Conservation (phyloP, 2,888 invertebrate species). For the Pterostichus madidus region DNA sequence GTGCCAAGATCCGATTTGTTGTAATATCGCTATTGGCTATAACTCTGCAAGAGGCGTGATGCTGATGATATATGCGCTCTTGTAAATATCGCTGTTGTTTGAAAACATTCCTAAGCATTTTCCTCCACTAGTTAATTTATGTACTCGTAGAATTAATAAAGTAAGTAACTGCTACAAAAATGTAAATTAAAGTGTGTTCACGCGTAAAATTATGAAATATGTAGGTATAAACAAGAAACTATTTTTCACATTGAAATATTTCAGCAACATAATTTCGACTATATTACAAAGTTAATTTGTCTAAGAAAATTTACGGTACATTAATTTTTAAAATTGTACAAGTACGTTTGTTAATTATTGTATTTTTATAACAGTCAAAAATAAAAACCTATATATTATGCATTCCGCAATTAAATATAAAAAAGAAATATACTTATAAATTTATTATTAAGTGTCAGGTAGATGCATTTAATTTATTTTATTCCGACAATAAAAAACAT, state of each 20-base stretch:
- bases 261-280: conserved; percentile 44
- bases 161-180: conserved; percentile 18
- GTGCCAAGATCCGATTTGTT: background rate
- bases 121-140: conserved; percentile 15
- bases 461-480: conserved; percentile 44
- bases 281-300: conserved; percentile 22
- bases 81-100: conserved; percentile 10
- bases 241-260: conserved; percentile 42
- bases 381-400: conserved; percentile 5
- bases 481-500: conserved; percentile 40
- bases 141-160: conserved; percentile 34
- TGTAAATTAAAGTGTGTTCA: conserved; percentile 24
- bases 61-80: conserved; percentile 6
- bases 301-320: conserved; percentile 35
- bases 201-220: conserved; percentile 54
- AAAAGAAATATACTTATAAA: background rate
- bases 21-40: conserved; percentile 18
- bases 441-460: conserved; percentile 10
- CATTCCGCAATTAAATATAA: conserved; percentile 1
- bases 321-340: conserved; percentile 40
- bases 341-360: conserved; percentile 27
- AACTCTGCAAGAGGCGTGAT: conserved; percentile 1
- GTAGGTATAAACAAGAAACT: conserved; percentile 37
- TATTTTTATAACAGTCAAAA: conserved; percentile 20
- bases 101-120: background rate